Evolutionary conservation across 2,797 vertebrate species (phyloP).

Genomic region (Erithacus rubecula): DNA sequence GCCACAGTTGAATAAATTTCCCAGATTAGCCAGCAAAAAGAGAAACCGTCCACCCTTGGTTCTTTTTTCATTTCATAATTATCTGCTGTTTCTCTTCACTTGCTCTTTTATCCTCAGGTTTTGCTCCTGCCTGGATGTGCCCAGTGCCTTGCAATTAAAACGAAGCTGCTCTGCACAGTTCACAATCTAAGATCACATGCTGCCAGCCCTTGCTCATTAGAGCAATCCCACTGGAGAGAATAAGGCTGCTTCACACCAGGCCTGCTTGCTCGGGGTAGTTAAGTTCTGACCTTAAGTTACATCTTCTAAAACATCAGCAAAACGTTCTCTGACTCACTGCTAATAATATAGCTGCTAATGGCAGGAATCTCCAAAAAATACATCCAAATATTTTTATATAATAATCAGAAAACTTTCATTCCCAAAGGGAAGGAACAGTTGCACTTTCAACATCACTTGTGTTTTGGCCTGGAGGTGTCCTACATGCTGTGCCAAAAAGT

Average conservation of each 20-base stretch:
- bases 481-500: background rate
- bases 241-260: background rate
- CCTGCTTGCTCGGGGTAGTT: background rate
- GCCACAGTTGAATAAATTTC: conserved; percentile 10
- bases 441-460: conserved; percentile 3
- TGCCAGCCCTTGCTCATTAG: conserved; percentile 29
- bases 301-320: background rate
- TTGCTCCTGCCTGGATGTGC: conserved; percentile 22
- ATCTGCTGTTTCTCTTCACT: background rate
- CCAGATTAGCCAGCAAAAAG: background rate
- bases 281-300: background rate
- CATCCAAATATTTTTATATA: conserved; percentile 11
- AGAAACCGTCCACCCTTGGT: conserved; percentile 6
- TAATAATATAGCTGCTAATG: conserved; percentile 1
- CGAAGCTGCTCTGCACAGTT: background rate
- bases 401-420: conserved; percentile 30
- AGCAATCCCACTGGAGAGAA: background rate
- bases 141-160: conserved; percentile 51
- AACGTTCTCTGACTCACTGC: conserved; percentile 1
- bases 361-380: background rate
- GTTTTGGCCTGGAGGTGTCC: conserved; percentile 44
- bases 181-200: background rate
- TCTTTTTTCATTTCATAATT: conserved; percentile 46
- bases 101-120: conserved; percentile 20
- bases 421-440: conserved; percentile 5